Base-by-base conservation (phyloP, 2,113 vertebrate species). In the Lepus americanus region DNA sequence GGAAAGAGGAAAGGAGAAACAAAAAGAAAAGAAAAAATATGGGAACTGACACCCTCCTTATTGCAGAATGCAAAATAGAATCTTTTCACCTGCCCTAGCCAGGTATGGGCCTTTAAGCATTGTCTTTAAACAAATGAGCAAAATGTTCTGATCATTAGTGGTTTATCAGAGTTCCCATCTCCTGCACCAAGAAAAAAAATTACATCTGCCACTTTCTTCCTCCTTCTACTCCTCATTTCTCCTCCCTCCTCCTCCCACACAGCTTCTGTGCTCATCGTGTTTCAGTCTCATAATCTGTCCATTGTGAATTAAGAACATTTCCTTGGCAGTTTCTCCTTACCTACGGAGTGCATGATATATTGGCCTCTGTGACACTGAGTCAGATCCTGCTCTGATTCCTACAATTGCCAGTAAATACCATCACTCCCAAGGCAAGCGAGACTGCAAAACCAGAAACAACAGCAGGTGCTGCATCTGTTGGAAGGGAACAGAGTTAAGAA, bases 381-480 rank as follows among this genome's bases (percentile, higher is more conserved):
- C 86, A 87, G 66, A 94, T 78, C 61, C 85, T 36, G 67, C n/a
- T 85, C 29, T 0, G 14, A 92, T 88, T 72, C 51, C n/a, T 73
- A 23, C 39, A 44, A 49, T 53, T 59, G 73, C 89, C 80, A 67
- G 92, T 88, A 87, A 97, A 95, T 80, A 51, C 31, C 86, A 19
- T 53, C 36, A 49, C 55, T 96, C 27, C 51, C 7, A 9, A 61
- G 73, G 92, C 92, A 94, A 84, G 51, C 0, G 4, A 79, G 74
- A 92, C 94, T 2, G 27, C 31, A 84, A 78, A 93, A 66, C 19
- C 83, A 89, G 91, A 93, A 96, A 95, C 82, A 51, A 69, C 67
- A 94, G 95, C 95, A 85, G 94, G 92, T 53, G 89, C 89, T 80
- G 61, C 83, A 66, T 96, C 94, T 95, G 95, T 61, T 13, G 31